Evolutionary conservation across 2,797 vertebrate genomes (phyloP).

Genomic region (Phalanger gymnotis): DNA sequence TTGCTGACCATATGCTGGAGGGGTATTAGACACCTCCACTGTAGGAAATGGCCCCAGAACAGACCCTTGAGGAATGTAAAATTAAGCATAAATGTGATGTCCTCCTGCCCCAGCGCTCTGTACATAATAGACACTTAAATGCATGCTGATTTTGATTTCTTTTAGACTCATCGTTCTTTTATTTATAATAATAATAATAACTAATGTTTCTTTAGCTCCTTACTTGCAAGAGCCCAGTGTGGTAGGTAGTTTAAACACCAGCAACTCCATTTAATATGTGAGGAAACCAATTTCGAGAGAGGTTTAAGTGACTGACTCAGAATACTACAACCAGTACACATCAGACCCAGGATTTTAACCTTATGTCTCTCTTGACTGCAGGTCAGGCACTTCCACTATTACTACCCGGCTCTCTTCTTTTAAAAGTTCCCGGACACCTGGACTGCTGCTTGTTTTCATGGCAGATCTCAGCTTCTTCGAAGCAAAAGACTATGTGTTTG

Average conservation of each 20-base stretch:
- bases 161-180: not conserved
- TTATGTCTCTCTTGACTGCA: not conserved
- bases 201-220: not conserved
- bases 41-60: not conserved
- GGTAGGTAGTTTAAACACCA: not conserved
- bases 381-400: not conserved
- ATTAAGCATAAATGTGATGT: not conserved
- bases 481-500: conserved; percentile 9
- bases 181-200: not conserved
- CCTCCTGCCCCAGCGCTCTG: not conserved
- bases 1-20: not conserved
- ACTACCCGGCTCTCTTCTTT: conserved; percentile 2
- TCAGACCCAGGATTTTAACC: not conserved
- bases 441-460: conserved; percentile 18
- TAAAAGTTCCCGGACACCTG: not conserved
- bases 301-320: not conserved
- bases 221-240: not conserved
- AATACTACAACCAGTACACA: not conserved
- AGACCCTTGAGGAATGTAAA: not conserved
- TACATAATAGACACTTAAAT: not conserved
- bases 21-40: not conserved
- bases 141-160: not conserved
- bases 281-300: not conserved
- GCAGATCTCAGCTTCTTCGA: conserved; percentile 41
- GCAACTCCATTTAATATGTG: not conserved